Conservation (phyloP, 2,888 invertebrate species). For the Dioctria linearis region DNA sequence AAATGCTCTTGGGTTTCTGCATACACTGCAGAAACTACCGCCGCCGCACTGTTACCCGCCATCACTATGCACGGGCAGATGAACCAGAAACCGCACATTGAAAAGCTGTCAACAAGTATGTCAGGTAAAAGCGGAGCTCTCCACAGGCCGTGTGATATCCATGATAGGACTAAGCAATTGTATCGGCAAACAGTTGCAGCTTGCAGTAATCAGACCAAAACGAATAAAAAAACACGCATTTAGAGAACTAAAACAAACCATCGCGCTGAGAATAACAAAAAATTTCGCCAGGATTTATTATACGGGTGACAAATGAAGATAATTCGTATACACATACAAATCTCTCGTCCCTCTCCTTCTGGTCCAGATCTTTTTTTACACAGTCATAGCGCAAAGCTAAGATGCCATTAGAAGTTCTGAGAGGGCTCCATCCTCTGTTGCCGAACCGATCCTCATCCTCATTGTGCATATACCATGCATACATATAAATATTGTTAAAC, state of each 20-base stretch:
- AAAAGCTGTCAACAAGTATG: constrained; percentile 50
- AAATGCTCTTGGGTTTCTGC: constrained; percentile 26
- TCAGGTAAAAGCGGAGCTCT: constrained; percentile 28
- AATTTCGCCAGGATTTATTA: constrained; percentile 53
- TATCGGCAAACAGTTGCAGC: constrained; percentile 27
- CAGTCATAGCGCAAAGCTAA: neutral
- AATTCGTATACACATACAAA: constrained; percentile 42
- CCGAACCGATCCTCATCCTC: constrained; percentile 4
- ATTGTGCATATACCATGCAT: constrained; percentile 8
- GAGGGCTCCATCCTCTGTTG: neutral
- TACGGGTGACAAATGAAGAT: constrained; percentile 55
- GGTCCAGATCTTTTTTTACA: neutral
- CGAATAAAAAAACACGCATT: constrained; percentile 8
- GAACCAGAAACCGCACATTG: constrained; percentile 53
- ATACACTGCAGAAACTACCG: constrained; percentile 42
- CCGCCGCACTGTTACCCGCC: constrained; percentile 22
- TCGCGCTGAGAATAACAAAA: constrained; percentile 26
- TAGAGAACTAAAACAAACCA: constrained; percentile 21
- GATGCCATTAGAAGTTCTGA: constrained; percentile 41
- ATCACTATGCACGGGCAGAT: constrained; percentile 32
- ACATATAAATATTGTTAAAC: constrained; percentile 48
- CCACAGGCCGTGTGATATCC: constrained; percentile 7
- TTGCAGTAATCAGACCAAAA: neutral
- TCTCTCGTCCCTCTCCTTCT: neutral
- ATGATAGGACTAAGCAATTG: constrained; percentile 25